These are phyloP conservation scores for Anoplopoma fimbria DNA, from an alignment of 2,113 vertebrate species.

Conservation along the genomic window DNA sequence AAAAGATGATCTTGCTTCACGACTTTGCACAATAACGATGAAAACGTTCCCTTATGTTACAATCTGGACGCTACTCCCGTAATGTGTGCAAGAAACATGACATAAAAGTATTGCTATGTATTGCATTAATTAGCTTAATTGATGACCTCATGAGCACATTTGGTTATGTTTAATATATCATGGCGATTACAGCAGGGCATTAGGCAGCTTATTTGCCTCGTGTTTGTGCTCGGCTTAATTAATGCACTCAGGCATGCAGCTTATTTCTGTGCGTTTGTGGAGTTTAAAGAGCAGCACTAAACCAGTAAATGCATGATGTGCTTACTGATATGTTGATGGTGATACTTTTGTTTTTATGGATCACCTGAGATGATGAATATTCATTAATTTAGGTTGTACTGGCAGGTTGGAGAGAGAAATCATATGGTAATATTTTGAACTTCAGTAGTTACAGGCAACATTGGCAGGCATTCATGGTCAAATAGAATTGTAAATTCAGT, in stretches of 20 bases:
- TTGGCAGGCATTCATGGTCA: not conserved
- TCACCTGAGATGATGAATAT: not conserved
- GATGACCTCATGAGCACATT: slow-evolving; percentile 66
- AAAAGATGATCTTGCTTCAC: not conserved
- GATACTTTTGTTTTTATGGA: slow-evolving; percentile 2
- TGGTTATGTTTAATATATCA: slow-evolving; percentile 62
- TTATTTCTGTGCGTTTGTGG: slow-evolving; percentile 26
- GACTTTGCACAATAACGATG: not conserved
- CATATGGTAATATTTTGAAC: not conserved
- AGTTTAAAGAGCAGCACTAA: slow-evolving; percentile 34
- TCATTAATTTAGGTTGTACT: not conserved
- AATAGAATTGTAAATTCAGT: not conserved
- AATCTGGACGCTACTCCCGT: not conserved
- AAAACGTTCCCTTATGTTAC: not conserved
- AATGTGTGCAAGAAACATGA: slow-evolving; percentile 29
- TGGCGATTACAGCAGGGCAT: slow-evolving; percentile 58
- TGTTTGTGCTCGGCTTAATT: slow-evolving; percentile 56
- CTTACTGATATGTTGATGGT: not conserved
- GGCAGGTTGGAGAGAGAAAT: not conserved
- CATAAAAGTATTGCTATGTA: slow-evolving; percentile 32
- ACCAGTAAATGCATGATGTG: not conserved
- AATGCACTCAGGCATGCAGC: slow-evolving; percentile 43
- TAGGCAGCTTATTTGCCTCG: slow-evolving; percentile 51
- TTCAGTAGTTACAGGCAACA: not conserved
- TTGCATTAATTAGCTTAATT: slow-evolving; percentile 59